A percentile compares a stretch with the other conserved stretches of the same genome.
These are phyloP conservation scores for Ylistrum balloti DNA, from an alignment of 1,140 invertebrate species.

Conservation along the genomic window DNA sequence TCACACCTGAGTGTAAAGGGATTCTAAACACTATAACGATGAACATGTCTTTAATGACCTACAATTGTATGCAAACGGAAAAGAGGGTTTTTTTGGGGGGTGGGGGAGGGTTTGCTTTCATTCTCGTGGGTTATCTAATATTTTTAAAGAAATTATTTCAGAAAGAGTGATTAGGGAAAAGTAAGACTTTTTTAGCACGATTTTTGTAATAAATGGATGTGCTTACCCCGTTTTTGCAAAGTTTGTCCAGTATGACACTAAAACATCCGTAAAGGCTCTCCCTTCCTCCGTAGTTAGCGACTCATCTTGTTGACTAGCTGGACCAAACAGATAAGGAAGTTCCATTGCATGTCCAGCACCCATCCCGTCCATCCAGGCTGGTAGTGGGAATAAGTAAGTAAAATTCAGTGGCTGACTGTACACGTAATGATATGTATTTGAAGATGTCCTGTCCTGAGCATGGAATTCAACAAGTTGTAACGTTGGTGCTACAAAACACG, in stretches of 20 bases:
- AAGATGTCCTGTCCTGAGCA: neutral
- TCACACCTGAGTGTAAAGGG: no score
- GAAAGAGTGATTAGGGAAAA: no score
- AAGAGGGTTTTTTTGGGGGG: no score
- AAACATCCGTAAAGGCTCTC: constrained; percentile 41
- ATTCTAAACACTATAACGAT: no score
- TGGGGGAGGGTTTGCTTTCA: no score
- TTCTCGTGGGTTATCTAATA: no score
- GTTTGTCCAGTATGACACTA: constrained; percentile 65
- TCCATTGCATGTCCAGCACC: constrained; percentile 59
- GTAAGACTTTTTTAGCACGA: no score
- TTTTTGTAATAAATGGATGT: no score
- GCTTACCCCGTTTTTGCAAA: constrained; percentile 62
- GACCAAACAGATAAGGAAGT: constrained; percentile 56
- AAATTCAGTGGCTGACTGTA: constrained; percentile 39
- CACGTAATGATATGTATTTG: constrained; percentile 59
- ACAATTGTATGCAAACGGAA: no score
- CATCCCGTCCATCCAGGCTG: constrained; percentile 53
- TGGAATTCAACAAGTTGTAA: constrained; percentile 47
- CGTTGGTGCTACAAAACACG: constrained; percentile 43
- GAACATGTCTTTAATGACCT: no score
- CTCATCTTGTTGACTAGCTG: neutral
- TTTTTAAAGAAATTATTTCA: no score
- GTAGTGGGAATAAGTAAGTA: constrained; percentile 41
- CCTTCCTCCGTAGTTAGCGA: neutral